A percentile compares a stretch with the other conserved stretches of the same genome.
These are phyloP conservation scores for Peromyscus maniculatus DNA, from an alignment of 2,113 vertebrate species.

Conservation along the genomic window DNA sequence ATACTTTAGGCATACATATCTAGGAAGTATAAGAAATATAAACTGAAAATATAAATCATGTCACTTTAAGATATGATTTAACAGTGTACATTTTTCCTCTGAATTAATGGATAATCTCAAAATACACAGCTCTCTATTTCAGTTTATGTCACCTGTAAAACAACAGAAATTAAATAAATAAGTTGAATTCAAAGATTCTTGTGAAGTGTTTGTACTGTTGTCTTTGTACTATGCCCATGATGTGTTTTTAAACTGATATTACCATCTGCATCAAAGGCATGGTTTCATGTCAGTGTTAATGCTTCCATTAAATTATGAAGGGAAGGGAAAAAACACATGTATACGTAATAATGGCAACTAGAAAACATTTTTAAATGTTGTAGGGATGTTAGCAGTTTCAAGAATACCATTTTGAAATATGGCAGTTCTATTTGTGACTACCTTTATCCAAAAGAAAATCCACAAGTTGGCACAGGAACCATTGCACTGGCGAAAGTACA, in stretches of 20 bases:
- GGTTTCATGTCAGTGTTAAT: not conserved
- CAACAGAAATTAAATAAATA: not conserved
- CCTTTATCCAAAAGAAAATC: not conserved
- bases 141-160: not conserved
- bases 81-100: not conserved
- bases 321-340: not conserved
- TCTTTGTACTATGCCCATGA: not conserved
- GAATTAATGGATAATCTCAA: not conserved
- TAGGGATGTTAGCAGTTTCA: not conserved
- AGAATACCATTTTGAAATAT: not conserved
- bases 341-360: not conserved
- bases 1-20: not conserved
- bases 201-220: not conserved
- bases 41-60: not conserved
- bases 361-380: not conserved
- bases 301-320: not conserved
- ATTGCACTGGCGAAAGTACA: not conserved
- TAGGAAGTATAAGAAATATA: not conserved
- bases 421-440: not conserved
- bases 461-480: not conserved
- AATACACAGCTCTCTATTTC: not conserved
- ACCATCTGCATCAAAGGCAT: not conserved
- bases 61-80: not conserved
- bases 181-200: not conserved
- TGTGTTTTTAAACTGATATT: not conserved